Evolutionary conservation across 2,113 vertebrate genomes (phyloP).

Genomic region (Podilymbus podiceps): DNA sequence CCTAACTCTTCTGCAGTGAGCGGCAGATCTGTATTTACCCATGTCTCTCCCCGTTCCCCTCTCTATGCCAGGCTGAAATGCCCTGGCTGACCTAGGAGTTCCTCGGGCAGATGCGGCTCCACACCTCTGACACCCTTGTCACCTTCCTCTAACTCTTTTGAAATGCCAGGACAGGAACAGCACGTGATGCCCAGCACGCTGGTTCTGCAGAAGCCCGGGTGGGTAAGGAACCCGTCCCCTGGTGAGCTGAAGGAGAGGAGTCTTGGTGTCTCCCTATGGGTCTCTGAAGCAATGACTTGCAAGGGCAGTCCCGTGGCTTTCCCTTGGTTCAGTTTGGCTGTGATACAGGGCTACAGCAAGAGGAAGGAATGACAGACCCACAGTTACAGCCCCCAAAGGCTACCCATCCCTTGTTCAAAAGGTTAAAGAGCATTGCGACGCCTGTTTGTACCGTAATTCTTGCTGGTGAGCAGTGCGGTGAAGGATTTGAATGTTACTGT

Average conservation of each 20-base stretch:
- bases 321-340: neutral
- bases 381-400: neutral
- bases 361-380: neutral
- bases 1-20: neutral
- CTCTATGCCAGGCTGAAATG: rapidly evolving
- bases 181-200: neutral
- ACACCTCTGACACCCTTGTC: neutral
- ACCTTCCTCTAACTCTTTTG: neutral
- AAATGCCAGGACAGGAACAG: neutral
- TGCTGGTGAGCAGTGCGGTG: neutral
- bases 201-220: neutral
- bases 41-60: rapidly evolving
- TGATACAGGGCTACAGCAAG: neutral
- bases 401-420: neutral
- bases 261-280: neutral
- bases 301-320: neutral
- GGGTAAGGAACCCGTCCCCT: neutral
- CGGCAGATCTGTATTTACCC: neutral
- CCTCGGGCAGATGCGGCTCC: neutral
- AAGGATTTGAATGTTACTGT: rapidly evolving
- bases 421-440: neutral
- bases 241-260: neutral
- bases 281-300: neutral
- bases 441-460: neutral
- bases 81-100: neutral